phyloP scores from a whole-genome alignment of 2,797 vertebrate species.

The Bryconaethiops microstoma region DNA sequence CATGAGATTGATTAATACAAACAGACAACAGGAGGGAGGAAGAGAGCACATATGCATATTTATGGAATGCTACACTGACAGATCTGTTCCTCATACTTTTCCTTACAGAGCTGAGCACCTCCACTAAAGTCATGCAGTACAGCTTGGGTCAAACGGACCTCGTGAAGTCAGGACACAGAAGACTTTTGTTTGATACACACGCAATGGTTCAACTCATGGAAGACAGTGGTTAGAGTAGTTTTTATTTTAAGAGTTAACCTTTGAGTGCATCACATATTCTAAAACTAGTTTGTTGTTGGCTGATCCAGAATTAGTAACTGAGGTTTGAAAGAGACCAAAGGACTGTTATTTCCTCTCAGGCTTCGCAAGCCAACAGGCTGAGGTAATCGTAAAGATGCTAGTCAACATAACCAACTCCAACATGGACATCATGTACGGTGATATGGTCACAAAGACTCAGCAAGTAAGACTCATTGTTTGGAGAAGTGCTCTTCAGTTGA shows the following conservation, averaged over 20 bases:
- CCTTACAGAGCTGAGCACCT: slow-evolving; percentile 77
- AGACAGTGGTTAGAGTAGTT: slow-evolving; percentile 80
- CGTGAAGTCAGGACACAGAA: slow-evolving; percentile 73
- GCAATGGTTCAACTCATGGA: slow-evolving; percentile 88
- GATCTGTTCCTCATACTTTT: slow-evolving; percentile 22
- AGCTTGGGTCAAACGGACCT: slow-evolving; percentile 68
- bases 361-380: slow-evolving; percentile 87
- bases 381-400: slow-evolving; percentile 84
- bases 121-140: slow-evolving; percentile 69
- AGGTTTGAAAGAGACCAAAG: neutral
- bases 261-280: neutral
- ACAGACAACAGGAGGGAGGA: neutral
- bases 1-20: neutral
- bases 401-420: slow-evolving; percentile 86
- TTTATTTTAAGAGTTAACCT: neutral
- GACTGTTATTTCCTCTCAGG: slow-evolving; percentile 70
- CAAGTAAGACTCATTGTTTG: slow-evolving; percentile 79
- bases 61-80: neutral
- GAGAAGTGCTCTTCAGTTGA: neutral
- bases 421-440: slow-evolving; percentile 86
- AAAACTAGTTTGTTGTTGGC: neutral
- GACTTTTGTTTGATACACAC: slow-evolving; percentile 91
- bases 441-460: slow-evolving; percentile 95
- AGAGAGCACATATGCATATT: neutral
- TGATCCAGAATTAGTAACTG: neutral